A percentile compares a stretch with the other conserved stretches of the same genome.
phyloP scores from a whole-genome alignment of 92 coral and sea anemone species.

The Siderastrea siderea region DNA sequence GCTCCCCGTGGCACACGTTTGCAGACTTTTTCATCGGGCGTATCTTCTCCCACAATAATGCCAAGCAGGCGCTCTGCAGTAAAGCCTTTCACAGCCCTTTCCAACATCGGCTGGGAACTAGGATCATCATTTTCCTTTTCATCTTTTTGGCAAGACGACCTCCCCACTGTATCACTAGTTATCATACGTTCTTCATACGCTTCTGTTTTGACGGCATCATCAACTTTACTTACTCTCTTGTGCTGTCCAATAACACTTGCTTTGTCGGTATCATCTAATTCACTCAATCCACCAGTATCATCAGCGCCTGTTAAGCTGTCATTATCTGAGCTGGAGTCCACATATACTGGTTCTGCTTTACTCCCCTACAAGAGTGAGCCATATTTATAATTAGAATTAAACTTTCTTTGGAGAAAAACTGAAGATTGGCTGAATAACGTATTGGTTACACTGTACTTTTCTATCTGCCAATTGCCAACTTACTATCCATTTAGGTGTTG shows the following conservation, averaged over 20 bases:
- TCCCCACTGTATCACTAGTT: constrained; percentile 18
- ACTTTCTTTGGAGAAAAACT: no score
- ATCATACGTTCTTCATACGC: constrained; percentile 3
- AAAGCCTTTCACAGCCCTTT: constrained; percentile 64
- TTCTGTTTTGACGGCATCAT: constrained; percentile 2
- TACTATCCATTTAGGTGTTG: no score
- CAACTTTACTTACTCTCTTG: constrained; percentile 16
- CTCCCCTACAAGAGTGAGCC: constrained; percentile 5
- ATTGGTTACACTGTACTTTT: not conserved
- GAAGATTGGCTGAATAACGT: not conserved
- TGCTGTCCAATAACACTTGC: not conserved
- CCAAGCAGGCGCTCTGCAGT: constrained; percentile 53
- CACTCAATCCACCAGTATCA: constrained; percentile 16
- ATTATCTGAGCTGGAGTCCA: constrained; percentile 43
- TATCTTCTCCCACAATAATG: constrained; percentile 61
- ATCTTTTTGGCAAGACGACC: constrained; percentile 7
- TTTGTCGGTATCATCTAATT: constrained; percentile 37
- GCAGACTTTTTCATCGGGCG: constrained; percentile 15
- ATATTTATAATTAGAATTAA: no score
- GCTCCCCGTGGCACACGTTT: constrained; percentile 49
- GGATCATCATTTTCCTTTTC: constrained; percentile 39
- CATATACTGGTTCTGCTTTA: constrained; percentile 41
- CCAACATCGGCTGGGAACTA: constrained; percentile 47
- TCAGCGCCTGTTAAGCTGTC: constrained; percentile 16
- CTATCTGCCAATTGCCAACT: not conserved